phyloP scores from a whole-genome alignment of 2,113 vertebrate genomes.

The Brachypodius melanocephalos region DNA sequence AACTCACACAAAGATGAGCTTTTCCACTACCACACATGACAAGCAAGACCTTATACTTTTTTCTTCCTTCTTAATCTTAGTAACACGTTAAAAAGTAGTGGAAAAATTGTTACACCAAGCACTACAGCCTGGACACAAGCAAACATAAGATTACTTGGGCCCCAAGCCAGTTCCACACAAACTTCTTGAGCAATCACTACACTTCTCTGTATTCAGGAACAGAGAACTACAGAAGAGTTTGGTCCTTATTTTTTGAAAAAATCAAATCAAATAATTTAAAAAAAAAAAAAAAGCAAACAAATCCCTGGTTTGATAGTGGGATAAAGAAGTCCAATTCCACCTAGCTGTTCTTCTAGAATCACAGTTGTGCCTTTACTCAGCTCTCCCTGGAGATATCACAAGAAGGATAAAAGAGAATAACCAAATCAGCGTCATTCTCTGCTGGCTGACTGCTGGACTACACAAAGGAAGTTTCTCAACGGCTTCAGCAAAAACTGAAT shows the following conservation, averaged over 20 bases:
- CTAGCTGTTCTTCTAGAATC: not conserved
- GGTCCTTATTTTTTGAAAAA: not conserved
- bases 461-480: not conserved
- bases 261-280: not conserved
- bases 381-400: not conserved
- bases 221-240: not conserved
- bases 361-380: not conserved
- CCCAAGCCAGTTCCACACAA: not conserved
- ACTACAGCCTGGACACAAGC: not conserved
- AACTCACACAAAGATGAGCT: not conserved
- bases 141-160: not conserved
- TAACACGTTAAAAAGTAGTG: not conserved
- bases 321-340: not conserved
- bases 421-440: not conserved
- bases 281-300: not conserved
- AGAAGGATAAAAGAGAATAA: not conserved
- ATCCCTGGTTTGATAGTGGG: not conserved
- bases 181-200: not conserved
- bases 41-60: not conserved
- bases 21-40: not conserved
- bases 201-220: not conserved
- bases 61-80: not conserved
- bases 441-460: not conserved
- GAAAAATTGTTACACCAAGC: not conserved
- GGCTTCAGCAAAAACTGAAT: not conserved